Evolutionary conservation across 2,888 invertebrate species (phyloP).

Genomic region (Epirrhoe alternata): DNA sequence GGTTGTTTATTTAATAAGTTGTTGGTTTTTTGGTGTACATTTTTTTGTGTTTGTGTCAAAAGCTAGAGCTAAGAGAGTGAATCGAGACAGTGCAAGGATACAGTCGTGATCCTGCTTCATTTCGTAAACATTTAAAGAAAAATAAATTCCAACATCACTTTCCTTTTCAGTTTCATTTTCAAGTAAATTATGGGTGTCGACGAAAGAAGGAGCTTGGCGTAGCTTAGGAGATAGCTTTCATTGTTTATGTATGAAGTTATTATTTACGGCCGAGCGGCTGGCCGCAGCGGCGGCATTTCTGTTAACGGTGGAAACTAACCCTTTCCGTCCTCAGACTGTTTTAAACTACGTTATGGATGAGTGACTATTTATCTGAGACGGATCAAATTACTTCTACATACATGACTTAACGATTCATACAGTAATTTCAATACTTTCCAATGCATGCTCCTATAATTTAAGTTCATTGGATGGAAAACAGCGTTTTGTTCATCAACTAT

Average conservation of each 20-base stretch:
- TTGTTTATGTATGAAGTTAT: constrained; percentile 79
- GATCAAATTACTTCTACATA: neutral
- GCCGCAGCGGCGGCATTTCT: constrained; percentile 28
- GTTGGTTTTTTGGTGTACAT: no score
- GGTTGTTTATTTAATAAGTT: no score
- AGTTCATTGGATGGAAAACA: no score
- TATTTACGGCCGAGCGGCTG: constrained; percentile 64
- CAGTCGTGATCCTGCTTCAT: no score
- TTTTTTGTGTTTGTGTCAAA: no score
- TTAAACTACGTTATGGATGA: neutral
- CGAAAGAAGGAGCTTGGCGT: constrained; percentile 49
- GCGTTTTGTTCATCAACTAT: no score
- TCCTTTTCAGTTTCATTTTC: constrained; percentile 53
- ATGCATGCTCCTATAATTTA: no score
- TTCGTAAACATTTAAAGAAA: neutral
- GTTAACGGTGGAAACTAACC: constrained; percentile 32
- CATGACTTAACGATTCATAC: no score
- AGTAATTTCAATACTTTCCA: no score
- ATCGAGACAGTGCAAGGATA: no score
- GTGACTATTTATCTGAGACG: neutral
- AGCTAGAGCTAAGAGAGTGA: no score
- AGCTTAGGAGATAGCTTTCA: constrained; percentile 61
- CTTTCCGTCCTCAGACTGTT: neutral
- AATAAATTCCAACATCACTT: constrained; percentile 45
- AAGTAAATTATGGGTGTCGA: constrained; percentile 59